Evolutionary conservation across 2,888 invertebrate genomes (phyloP), one percentile per base, ranked within the genome.

Genomic region (Zaprionus lineosus): DNA sequence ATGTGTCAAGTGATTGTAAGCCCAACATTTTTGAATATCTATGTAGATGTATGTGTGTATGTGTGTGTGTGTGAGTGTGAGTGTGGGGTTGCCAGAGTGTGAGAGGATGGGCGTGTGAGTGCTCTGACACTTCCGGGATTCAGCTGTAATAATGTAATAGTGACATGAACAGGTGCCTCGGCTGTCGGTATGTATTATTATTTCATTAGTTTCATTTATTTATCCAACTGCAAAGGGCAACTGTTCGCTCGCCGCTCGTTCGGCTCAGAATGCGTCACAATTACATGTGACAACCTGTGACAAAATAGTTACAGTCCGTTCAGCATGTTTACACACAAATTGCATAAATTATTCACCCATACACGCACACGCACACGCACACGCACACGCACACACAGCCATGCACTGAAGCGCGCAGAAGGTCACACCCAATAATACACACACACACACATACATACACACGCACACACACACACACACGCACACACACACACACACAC

Each of bases 131-230:
- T n/a, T n/a, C n/a, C 5, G 5, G 19, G 1, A 40, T 8, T 29
- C 19, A 8, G 1, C 9, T 8, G 8, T 39, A 9, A 28, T 29
- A 31, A 6, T 6, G 6, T n/a, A n/a, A n/a, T n/a, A 24, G 24
- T 7, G 6, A 7, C 29, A 7, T n/a, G 29, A 16, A 9, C n/a
- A 28, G 11, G 2, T 7, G 44, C 24, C 12, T 52, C 18, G 14
- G 4, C 12, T 43, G 41, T 43, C 28, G 41, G n/a, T 11, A 63
- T 56, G 21, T 31, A 60, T 70, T 63, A 62, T 60, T 60, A 53
- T 63, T 83, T 74, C 37, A 74, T 74, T 82, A 60, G 58, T 50
- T 57, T 55, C 44, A 60, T 64, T 78, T 78, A 53, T 78, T 78
- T 67, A 61, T 60, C 53, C 39, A 52, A 24, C 67, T 61, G 19